A percentile compares a stretch with the other conserved stretches of the same genome.
phyloP scores from a whole-genome alignment of 2,113 vertebrate genomes.

The Podarcis raffonei region DNA sequence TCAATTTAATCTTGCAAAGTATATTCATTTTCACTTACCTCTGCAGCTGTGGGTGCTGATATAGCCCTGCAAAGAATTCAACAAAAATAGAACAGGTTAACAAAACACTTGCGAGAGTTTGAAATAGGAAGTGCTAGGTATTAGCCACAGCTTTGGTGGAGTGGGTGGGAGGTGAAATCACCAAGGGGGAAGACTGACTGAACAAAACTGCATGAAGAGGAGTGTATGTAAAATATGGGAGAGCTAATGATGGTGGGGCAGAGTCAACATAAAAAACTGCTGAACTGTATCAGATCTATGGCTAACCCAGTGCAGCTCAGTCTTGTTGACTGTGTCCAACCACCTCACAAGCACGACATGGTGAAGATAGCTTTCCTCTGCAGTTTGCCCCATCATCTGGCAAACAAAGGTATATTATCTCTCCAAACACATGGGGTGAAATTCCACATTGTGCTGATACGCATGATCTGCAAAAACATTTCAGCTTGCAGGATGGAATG shows the following conservation, averaged over 20 bases:
- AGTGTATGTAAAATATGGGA: not conserved
- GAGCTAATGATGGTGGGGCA: constrained; percentile 1
- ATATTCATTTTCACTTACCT: constrained; percentile 49
- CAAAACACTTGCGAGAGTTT: constrained; percentile 51
- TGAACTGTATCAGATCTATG: not conserved
- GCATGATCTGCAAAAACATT: too few relatives aligned
- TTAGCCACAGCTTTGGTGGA: not conserved
- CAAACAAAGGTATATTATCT: not conserved
- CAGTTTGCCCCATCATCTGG: not conserved
- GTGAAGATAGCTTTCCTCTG: not conserved
- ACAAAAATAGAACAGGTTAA: constrained; percentile 66
- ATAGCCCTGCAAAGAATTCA: constrained; percentile 33
- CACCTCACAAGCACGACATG: not conserved
- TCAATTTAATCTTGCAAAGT: constrained; percentile 55
- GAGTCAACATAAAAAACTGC: not conserved
- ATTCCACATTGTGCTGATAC: not conserved
- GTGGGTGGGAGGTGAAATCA: constrained; percentile 10
- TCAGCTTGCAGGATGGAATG: too few relatives aligned
- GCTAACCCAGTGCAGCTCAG: not conserved
- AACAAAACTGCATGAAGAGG: constrained; percentile 11
- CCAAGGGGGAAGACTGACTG: not conserved
- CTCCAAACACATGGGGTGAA: not conserved
- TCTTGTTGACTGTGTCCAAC: not conserved
- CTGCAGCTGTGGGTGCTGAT: constrained; percentile 35
- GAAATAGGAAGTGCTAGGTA: constrained; percentile 46